phyloP scores from a whole-genome alignment of 2,888 invertebrate genomes.

The Sisyra terminalis region DNA sequence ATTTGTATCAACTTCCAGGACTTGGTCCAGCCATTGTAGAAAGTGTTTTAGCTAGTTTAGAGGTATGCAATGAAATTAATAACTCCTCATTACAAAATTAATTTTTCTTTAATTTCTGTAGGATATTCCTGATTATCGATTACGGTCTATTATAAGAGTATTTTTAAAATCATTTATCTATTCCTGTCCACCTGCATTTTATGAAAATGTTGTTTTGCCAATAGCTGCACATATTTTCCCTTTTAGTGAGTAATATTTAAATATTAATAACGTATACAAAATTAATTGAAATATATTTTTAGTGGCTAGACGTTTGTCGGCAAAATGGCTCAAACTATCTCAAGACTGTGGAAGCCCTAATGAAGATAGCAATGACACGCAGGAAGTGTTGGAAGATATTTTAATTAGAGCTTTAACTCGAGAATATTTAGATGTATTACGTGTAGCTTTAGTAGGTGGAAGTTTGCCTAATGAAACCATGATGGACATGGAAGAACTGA shows the following conservation, averaged over 20 bases:
- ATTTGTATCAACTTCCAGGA: constrained; percentile 64
- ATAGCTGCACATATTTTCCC: constrained; percentile 63
- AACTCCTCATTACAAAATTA: background rate
- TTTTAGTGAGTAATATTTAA: constrained; percentile 41
- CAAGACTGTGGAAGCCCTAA: constrained; percentile 60
- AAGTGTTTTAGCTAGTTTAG: constrained; percentile 52
- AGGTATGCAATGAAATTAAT: constrained; percentile 24
- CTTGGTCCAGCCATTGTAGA: constrained; percentile 57
- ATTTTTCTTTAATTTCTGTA: constrained; percentile 28
- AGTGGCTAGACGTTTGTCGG: constrained; percentile 52
- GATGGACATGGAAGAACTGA: constrained; percentile 49
- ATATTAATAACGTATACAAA: background rate
- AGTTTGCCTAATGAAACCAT: constrained; percentile 32
- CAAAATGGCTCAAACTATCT: constrained; percentile 66
- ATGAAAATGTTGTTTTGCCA: constrained; percentile 59
- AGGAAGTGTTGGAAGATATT: constrained; percentile 75
- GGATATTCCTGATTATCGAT: constrained; percentile 68
- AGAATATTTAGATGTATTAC: constrained; percentile 71
- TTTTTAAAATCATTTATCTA: constrained; percentile 76
- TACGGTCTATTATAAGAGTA: constrained; percentile 65
- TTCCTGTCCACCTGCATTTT: constrained; percentile 71
- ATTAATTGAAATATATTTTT: constrained; percentile 14
- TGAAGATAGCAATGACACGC: constrained; percentile 59
- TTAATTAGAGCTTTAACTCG: constrained; percentile 70
- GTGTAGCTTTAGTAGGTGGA: constrained; percentile 59